Conservation (phyloP, 2,888 invertebrate species). For the Plagodis pulveraria region DNA sequence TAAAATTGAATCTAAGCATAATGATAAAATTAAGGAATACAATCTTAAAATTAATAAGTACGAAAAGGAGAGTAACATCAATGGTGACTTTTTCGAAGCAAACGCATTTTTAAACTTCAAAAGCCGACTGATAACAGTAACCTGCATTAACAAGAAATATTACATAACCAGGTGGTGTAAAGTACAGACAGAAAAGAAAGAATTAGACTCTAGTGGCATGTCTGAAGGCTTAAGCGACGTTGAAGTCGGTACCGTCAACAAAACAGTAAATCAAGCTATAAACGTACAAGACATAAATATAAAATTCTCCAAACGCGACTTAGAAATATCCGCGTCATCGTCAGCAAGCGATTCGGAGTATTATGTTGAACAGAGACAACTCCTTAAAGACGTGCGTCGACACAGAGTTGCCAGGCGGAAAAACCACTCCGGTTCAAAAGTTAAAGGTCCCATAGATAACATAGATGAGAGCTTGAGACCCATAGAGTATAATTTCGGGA, state of each 20-base stretch:
- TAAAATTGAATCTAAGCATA: slow-evolving; percentile 41
- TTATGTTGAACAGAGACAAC: slow-evolving; percentile 48
- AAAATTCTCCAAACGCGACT: slow-evolving; percentile 63
- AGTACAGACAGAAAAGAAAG: slow-evolving; percentile 25
- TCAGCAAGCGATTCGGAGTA: slow-evolving; percentile 69
- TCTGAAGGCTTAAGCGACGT: slow-evolving; percentile 53
- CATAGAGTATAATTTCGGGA: slow-evolving; percentile 77
- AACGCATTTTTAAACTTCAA: slow-evolving; percentile 55
- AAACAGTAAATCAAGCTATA: slow-evolving; percentile 39
- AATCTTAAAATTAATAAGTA: slow-evolving; percentile 49
- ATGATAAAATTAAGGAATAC: slow-evolving; percentile 46
- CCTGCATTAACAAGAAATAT: slow-evolving; percentile 35
- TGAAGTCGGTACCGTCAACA: slow-evolving; percentile 44
- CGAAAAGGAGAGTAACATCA: slow-evolving; percentile 51
- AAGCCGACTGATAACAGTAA: slow-evolving; percentile 54
- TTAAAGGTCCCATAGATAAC: slow-evolving; percentile 49
- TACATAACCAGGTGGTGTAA: slow-evolving; percentile 61
- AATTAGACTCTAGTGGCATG: slow-evolving; percentile 42
- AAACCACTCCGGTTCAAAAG: slow-evolving; percentile 51
- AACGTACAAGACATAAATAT: slow-evolving; percentile 43
- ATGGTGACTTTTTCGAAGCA: slow-evolving; percentile 48
- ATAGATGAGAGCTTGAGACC: slow-evolving; percentile 73
- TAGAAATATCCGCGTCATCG: slow-evolving; percentile 62
- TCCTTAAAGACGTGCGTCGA: slow-evolving; percentile 65
- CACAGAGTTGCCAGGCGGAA: slow-evolving; percentile 66